These are phyloP conservation scores for Cuniculus paca DNA, from an alignment of 2,797 vertebrate genomes.

Conservation along the genomic window DNA sequence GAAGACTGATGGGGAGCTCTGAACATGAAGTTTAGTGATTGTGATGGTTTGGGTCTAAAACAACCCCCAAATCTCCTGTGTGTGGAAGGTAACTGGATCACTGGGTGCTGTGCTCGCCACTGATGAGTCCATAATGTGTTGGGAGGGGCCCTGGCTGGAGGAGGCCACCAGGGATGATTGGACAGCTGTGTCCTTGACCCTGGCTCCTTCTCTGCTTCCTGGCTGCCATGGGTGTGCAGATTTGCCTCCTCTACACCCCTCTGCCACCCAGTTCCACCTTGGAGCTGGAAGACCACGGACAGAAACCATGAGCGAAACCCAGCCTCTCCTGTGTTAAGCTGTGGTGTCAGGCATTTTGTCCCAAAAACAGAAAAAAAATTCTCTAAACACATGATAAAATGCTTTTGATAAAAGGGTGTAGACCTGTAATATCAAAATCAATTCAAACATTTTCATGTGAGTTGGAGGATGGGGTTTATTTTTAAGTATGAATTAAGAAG, in stretches of 20 bases:
- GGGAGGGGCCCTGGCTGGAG: not conserved
- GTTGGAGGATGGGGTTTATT: not conserved
- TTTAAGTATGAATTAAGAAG: not conserved
- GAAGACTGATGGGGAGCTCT: not conserved
- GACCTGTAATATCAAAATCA: not conserved
- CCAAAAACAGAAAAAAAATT: not conserved
- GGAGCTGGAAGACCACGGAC: not conserved
- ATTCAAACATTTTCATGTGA: not conserved
- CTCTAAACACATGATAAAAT: not conserved
- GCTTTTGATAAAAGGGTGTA: not conserved
- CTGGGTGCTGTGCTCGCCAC: not conserved
- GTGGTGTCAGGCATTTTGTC: not conserved
- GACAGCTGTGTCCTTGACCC: not conserved
- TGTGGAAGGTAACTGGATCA: too few relatives aligned
- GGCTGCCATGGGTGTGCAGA: not conserved
- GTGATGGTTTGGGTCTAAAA: not conserved
- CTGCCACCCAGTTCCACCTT: not conserved
- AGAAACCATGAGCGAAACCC: not conserved
- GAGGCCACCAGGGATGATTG: not conserved
- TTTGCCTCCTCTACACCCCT: not conserved
- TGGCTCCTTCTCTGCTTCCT: not conserved
- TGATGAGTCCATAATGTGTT: not conserved
- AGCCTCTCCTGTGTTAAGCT: not conserved
- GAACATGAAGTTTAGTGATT: not conserved
- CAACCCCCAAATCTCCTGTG: not conserved